These are phyloP conservation scores for Etheostoma spectabile DNA, from an alignment of 2,113 vertebrate genomes.

Conservation along the genomic window DNA sequence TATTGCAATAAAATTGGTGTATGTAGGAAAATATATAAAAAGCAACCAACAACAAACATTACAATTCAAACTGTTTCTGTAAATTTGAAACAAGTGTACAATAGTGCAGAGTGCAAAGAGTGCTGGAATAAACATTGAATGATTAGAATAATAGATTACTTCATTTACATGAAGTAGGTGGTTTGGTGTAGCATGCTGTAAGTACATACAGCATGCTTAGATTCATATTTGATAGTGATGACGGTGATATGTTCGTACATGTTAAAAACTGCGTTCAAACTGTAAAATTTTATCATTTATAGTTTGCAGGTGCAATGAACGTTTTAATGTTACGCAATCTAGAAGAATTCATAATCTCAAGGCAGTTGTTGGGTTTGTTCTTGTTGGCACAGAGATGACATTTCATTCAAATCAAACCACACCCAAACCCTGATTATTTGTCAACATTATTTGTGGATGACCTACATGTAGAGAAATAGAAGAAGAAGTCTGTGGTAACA, in stretches of 20 bases:
- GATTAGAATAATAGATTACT: background rate
- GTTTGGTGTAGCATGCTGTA: too few relatives aligned
- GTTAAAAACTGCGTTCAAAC: background rate
- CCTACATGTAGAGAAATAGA: background rate
- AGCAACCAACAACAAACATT: background rate
- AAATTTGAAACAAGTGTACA: background rate
- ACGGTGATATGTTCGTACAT: background rate
- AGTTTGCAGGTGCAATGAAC: background rate
- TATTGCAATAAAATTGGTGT: background rate
- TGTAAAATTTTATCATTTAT: background rate
- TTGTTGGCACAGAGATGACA: background rate
- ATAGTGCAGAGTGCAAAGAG: background rate
- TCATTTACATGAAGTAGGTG: background rate
- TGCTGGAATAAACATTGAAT: background rate
- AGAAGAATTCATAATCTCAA: background rate
- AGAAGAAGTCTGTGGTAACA: background rate
- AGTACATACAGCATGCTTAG: background rate
- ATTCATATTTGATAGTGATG: background rate
- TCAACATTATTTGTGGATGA: background rate
- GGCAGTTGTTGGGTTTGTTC: constrained; percentile 17
- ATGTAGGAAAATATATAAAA: background rate
- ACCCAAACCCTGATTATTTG: background rate
- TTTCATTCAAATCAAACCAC: constrained; percentile 24
- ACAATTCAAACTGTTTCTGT: background rate
- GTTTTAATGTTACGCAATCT: background rate